Base-by-base conservation (phyloP, 1,140 invertebrate species). In the Cyclina sinensis region DNA sequence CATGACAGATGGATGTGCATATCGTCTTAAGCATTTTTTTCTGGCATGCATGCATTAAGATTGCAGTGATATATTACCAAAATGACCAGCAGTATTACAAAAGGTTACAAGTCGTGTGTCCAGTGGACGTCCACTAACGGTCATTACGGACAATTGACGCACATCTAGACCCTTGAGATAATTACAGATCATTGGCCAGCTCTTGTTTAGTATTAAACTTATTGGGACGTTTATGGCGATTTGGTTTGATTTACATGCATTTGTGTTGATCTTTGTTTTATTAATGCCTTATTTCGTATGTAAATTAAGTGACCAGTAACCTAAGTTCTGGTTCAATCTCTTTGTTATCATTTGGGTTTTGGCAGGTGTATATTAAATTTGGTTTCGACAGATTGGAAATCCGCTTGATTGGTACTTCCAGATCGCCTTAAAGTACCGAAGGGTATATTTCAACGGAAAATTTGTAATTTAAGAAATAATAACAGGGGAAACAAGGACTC, bases 391-490 rank as follows among this genome's bases (percentile, higher is more conserved):
- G 84, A 76, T 86, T 86, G 84, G 39, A 78, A 46, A 62, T 24
- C 16, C 24, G 12, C 27, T 86, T 78, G 51, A 62, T 76, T 86
- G 32, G 51, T 62, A 30, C 32, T 37, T 27, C 21, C 4, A n/a
- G 12, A 12, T 1, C 27, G 16, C 7, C 35, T 24, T 43, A 78
- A 86, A 76, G 24, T 57, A 74, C 84, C 73, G 27, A 62, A 12
- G 84, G 48, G 51, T 86, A 78, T 74, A 86, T 78, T 51, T 76
- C 46, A 39, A 54, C n/a, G 43, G 74, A 83, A 83, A 70, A 79
- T 32, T 35, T 74, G 85, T 87, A 87, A 87, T 87, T 87, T 87
- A 79, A 80, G 76, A 87, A 87, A 87, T 87, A 87, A 87, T 87
- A 32, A 87, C 27, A 80, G 74, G 51, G 48, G 35, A 48, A 39